Percentiles rank a stretch among this genome's conserved stretches.
Conservation (phyloP, 2,888 invertebrate species). For the Hemaris fuciformis region DNA sequence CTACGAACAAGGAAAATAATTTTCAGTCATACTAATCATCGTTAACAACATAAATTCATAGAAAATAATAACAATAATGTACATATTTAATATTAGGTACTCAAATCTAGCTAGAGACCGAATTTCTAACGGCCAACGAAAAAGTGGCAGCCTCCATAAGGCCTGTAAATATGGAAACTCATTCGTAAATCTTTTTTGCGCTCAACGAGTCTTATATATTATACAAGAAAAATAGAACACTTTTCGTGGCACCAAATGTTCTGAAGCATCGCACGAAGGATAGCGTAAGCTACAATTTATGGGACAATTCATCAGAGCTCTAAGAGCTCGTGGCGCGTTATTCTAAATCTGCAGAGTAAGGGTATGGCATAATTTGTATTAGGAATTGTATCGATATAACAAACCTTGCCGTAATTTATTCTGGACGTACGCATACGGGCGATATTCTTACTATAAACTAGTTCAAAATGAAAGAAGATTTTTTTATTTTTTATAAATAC, state of each 20-base stretch:
- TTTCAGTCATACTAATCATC: no score
- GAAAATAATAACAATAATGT: no score
- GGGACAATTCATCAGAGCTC: slow-evolving; percentile 56
- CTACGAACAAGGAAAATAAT: no score
- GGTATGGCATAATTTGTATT: slow-evolving; percentile 30
- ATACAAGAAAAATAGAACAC: slow-evolving; percentile 33
- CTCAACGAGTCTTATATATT: slow-evolving; percentile 15
- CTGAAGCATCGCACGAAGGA: slow-evolving; percentile 41
- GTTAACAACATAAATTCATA: no score
- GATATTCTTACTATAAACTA: background rate
- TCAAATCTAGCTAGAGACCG: no score
- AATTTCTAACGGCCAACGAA: background rate
- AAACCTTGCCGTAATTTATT: background rate
- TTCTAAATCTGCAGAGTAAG: slow-evolving; percentile 37
- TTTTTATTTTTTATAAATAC: no score
- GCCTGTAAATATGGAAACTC: slow-evolving; percentile 10
- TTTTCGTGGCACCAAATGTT: slow-evolving; percentile 41
- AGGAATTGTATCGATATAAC: slow-evolving; percentile 33
- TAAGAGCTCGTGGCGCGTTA: slow-evolving; percentile 41
- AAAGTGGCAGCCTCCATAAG: background rate
- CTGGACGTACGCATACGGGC: background rate
- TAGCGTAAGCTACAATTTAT: slow-evolving; percentile 54
- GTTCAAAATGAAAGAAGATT: background rate
- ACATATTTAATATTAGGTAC: no score
- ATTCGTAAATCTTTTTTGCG: slow-evolving; percentile 18